Conservation (phyloP, 2,888 invertebrate species). For the Sepioteuthis lessoniana region DNA sequence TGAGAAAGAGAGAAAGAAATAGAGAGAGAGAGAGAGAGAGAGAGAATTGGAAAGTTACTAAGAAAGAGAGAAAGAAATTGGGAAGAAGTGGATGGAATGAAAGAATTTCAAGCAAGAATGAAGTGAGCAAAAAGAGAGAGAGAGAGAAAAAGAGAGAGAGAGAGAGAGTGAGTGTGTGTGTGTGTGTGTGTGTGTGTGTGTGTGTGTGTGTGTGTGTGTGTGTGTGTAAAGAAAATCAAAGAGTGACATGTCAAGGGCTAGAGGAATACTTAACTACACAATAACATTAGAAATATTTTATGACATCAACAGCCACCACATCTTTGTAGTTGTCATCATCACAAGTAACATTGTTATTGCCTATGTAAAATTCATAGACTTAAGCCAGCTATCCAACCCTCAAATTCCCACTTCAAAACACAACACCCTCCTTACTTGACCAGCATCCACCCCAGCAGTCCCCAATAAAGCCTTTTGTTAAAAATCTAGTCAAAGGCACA, state of each 20-base stretch:
- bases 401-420: not conserved
- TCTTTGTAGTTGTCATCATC: not conserved
- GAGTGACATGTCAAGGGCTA: not conserved
- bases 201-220: too few species aligned
- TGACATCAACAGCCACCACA: not conserved
- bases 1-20: not conserved
- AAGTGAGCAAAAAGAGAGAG: not conserved
- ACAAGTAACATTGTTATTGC: not conserved
- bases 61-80: not conserved
- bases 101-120: not conserved
- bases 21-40: too few species aligned
- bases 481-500: not conserved
- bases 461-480: not conserved
- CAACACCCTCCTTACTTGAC: not conserved
- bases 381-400: not conserved
- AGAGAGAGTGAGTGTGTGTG: too few species aligned
- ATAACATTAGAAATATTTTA: not conserved
- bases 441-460: not conserved
- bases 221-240: not conserved
- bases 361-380: not conserved
- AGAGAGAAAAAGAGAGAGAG: not conserved
- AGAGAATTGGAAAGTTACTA: too few species aligned
- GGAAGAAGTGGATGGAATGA: not conserved
- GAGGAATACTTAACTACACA: not conserved
- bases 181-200: too few species aligned